A percentile compares a stretch with the other conserved stretches of the same genome.
These are phyloP conservation scores for Centropus unirufus DNA, from an alignment of 2,113 vertebrate species.

Conservation along the genomic window DNA sequence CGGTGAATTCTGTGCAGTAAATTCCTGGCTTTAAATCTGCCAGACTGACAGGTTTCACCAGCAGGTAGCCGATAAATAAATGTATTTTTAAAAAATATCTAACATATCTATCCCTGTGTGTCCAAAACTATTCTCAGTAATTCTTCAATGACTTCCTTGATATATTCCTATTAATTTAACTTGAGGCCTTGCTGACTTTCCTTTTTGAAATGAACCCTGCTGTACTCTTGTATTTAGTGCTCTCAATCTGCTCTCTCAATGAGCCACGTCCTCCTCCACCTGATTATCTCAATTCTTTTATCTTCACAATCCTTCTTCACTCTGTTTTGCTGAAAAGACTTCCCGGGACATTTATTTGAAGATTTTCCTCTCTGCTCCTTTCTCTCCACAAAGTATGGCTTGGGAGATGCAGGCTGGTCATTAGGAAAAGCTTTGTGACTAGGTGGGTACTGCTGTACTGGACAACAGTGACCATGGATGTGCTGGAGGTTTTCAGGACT, in stretches of 20 bases:
- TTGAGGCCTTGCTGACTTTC: not conserved
- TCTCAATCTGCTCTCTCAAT: not conserved
- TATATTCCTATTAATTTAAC: not conserved
- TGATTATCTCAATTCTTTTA: not conserved
- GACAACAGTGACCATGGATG: not conserved
- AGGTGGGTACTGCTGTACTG: accelerated
- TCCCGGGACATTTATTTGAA: not conserved
- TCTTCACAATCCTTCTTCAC: not conserved
- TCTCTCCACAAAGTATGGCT: not conserved
- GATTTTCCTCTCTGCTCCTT: not conserved
- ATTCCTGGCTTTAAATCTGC: not conserved
- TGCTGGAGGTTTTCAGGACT: not conserved
- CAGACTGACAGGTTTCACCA: not conserved
- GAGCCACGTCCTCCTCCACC: not conserved
- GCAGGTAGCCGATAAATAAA: not conserved
- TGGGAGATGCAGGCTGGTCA: not conserved
- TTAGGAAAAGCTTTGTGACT: not conserved
- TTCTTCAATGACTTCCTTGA: not conserved
- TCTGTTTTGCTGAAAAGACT: not conserved
- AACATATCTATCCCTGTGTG: not conserved
- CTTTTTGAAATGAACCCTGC: not conserved
- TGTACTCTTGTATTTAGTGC: not conserved
- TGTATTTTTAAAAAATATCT: not conserved
- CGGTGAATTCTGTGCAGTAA: not conserved
- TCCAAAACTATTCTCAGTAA: not conserved